Conservation (phyloP, 2,113 vertebrate species). For the Indicator maculatus region DNA sequence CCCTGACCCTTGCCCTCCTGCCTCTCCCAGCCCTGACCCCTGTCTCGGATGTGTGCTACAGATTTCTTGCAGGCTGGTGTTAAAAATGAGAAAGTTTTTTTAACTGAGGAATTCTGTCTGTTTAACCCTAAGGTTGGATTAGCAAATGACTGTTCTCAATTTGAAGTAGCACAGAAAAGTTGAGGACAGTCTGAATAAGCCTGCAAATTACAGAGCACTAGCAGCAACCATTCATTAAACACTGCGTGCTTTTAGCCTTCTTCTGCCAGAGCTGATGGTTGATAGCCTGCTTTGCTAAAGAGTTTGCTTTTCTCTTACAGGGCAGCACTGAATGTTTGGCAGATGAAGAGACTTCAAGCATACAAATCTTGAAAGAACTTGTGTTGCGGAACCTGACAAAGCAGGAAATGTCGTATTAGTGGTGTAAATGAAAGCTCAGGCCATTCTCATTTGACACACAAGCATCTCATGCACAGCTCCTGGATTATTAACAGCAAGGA, state of each 20-base stretch:
- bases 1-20: neutral
- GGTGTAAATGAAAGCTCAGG: neutral
- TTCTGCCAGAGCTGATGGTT: neutral
- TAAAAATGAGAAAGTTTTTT: neutral
- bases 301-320: slow-evolving; percentile 3
- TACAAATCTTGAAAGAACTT: neutral
- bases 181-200: neutral
- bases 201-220: neutral
- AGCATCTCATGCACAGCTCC: neutral
- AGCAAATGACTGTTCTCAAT: neutral
- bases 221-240: neutral
- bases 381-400: neutral
- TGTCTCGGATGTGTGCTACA: neutral
- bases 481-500: neutral
- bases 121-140: neutral
- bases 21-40: neutral
- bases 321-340: neutral
- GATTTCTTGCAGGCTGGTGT: neutral
- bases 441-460: neutral
- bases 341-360: slow-evolving; percentile 3
- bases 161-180: neutral
- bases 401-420: neutral
- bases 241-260: neutral
- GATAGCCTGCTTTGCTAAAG: neutral
- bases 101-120: neutral